Base-by-base conservation (phyloP, 2,113 vertebrate genomes). In the Tiliqua scincoides region DNA sequence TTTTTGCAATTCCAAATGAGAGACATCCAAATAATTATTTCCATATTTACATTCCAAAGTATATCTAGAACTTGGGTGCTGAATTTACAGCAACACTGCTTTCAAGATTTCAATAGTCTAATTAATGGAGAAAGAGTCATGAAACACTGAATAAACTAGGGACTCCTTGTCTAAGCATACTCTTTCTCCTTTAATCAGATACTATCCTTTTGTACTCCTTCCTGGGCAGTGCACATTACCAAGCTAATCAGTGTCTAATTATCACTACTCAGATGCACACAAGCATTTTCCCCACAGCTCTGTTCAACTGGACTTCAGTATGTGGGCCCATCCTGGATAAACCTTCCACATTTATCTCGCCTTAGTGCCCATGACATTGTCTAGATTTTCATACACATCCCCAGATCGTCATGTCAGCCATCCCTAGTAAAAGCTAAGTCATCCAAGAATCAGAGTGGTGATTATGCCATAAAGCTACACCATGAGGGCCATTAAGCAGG, bases 1-100 rank as follows among this genome's bases (percentile, higher is more conserved):
- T 92, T 92, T 89, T 48, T 25, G 52, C 77, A 68, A 91, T 90
- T 86, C 73, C 4, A 2, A 89, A 27, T 81, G 89, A 92, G 79
- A 88, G 54, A 88, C 70, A 89, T 87, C 82, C 91, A 93, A 92
- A 92, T 93, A 93, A 87, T 3, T 85, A 91, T 92, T 0, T 1
- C 93, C 86, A 92, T 94, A 93, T 93, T 93, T 91, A 93, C 92
- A 35, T 43, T 62, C 23, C 73, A 82, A 86, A 90, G 2, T 80
- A 91, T 88, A 86, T 80, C 65, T 71, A 73, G 82, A 88, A 82
- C 80, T 77, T 59, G 0, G 0, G 17, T 71, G 88, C 92, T 90
- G 85, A 90, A 92, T 85, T 87, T 91, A 91, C 87, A 92, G 78
- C 80, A 68, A 0, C n/a, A 89, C 87, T 40, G 68, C 89, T 83